phyloP scores from a whole-genome alignment of 2,113 vertebrate species.

The Otis tarda region DNA sequence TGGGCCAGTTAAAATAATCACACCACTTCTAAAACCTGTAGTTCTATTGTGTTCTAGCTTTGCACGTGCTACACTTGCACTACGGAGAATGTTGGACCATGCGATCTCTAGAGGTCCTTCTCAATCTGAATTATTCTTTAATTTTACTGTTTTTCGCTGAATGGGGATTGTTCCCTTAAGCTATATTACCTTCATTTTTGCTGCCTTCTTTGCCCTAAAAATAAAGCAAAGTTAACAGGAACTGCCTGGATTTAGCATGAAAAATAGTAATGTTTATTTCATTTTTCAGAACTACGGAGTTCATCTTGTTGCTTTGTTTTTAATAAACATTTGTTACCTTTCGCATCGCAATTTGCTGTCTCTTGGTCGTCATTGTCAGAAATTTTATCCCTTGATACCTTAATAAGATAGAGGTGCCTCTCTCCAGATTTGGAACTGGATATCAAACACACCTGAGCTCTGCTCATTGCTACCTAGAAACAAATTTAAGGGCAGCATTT shows the following conservation, averaged over 20 bases:
- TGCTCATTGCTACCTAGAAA: slow-evolving; percentile 93
- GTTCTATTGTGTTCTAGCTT: background rate
- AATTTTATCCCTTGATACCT: slow-evolving; percentile 83
- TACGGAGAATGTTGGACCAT: background rate
- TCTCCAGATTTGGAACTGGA: slow-evolving; percentile 83
- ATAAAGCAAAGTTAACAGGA: background rate
- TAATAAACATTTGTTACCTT: slow-evolving; percentile 74
- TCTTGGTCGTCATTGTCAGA: slow-evolving; percentile 90
- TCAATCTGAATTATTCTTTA: background rate
- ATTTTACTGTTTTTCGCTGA: background rate
- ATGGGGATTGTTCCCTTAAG: background rate
- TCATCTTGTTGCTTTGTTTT: background rate
- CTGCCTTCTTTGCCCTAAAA: background rate
- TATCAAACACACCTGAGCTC: slow-evolving; percentile 91
- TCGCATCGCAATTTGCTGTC: slow-evolving; percentile 90
- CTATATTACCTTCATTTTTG: background rate
- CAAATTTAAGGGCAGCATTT: slow-evolving; percentile 30
- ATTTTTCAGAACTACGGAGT: background rate
- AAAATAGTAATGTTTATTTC: background rate
- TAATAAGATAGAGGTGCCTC: slow-evolving; percentile 87
- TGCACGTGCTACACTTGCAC: accelerated
- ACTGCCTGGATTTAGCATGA: background rate
- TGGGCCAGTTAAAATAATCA: background rate
- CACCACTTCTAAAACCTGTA: background rate
- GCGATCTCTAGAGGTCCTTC: background rate